Percentiles rank a stretch among this genome's conserved stretches.
Evolutionary conservation across 2,888 invertebrate species (phyloP).

Genomic region (Exephanes ischioxanthus): DNA sequence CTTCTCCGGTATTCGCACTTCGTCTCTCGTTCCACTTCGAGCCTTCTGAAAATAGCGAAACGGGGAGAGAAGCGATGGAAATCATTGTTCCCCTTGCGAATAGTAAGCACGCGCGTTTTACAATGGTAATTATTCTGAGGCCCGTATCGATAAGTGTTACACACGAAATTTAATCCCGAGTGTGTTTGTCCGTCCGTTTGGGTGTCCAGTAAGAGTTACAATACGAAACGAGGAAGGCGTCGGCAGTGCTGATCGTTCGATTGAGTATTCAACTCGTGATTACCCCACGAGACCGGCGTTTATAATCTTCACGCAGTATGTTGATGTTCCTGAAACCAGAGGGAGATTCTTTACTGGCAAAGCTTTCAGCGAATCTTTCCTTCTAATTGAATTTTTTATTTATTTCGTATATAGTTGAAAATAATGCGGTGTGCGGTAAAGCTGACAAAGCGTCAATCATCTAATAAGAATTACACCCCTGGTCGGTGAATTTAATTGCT

Average conservation of each 20-base stretch:
- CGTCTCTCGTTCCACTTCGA: slow-evolving; percentile 39
- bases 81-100: slow-evolving; percentile 21
- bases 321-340: slow-evolving; percentile 42
- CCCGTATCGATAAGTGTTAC: slow-evolving; percentile 44
- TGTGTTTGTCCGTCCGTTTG: neutral
- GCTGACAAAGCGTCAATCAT: slow-evolving; percentile 3
- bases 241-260: slow-evolving; percentile 52
- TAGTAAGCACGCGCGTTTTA: slow-evolving; percentile 6
- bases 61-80: slow-evolving; percentile 3
- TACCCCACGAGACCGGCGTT: slow-evolving; percentile 43
- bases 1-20: slow-evolving; percentile 22
- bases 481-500: slow-evolving; percentile 33
- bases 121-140: slow-evolving; percentile 14
- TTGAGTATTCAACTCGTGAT: slow-evolving; percentile 59
- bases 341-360: slow-evolving; percentile 2
- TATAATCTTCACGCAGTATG: slow-evolving; percentile 34
- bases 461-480: slow-evolving; percentile 25
- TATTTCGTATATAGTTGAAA: neutral
- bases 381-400: neutral
- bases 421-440: neutral
- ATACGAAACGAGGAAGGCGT: slow-evolving; percentile 35
- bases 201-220: slow-evolving; percentile 20
- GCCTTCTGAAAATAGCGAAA: slow-evolving; percentile 35
- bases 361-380: neutral
- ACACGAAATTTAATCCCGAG: slow-evolving; percentile 39